Evolutionary conservation across 2,888 invertebrate genomes (phyloP).

Genomic region (Apodemia hepburni): DNA sequence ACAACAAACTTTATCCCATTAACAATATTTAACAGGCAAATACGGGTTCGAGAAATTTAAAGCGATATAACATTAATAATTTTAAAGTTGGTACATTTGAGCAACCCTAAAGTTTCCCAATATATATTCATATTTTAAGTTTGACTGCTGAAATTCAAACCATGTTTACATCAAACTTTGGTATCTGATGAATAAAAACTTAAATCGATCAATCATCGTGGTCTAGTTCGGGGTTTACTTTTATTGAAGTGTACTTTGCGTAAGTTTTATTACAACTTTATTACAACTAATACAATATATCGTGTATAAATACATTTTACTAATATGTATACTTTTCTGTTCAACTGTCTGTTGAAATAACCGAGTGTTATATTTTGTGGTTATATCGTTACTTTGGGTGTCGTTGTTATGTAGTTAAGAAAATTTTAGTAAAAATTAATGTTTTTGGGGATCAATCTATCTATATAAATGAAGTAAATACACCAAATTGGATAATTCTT

Average conservation of each 20-base stretch:
- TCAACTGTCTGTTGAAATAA: too few relatives aligned
- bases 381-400: too few relatives aligned
- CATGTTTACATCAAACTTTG: conserved; percentile 57
- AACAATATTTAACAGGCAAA: conserved; percentile 10
- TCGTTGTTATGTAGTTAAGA: too few relatives aligned
- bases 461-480: too few relatives aligned
- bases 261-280: too few relatives aligned
- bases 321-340: too few relatives aligned
- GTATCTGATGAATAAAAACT: conserved; percentile 37
- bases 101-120: conserved; percentile 68
- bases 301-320: too few relatives aligned
- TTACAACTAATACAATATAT: neutral
- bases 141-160: conserved; percentile 52
- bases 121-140: conserved; percentile 76
- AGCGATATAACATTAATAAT: conserved; percentile 57
- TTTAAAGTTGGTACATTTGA: conserved; percentile 65
- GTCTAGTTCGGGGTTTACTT: neutral
- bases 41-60: conserved; percentile 11
- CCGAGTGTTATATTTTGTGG: too few relatives aligned
- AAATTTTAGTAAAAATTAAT: too few relatives aligned
- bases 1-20: conserved; percentile 8
- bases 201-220: conserved; percentile 26
- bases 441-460: too few relatives aligned
- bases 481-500: too few relatives aligned
- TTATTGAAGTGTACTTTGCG: neutral